Base-by-base conservation (phyloP, 2,888 invertebrate species). In the Temnothorax ravouxi region DNA sequence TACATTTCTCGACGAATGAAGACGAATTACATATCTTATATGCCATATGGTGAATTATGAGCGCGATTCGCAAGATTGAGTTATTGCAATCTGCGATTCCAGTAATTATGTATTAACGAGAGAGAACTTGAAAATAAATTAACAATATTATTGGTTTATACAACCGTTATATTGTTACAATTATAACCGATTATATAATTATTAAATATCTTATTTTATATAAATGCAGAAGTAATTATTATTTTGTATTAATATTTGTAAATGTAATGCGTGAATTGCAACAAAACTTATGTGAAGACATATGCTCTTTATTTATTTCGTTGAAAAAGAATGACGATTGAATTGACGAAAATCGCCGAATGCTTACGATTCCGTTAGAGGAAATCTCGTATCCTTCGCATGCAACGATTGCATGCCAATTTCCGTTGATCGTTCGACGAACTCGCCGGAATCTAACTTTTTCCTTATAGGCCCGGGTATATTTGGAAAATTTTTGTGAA, bases 361-460 rank as follows among this genome's bases (percentile, higher is more conserved):
- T 13, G 6, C 25, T 62, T 64, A 50, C 13, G 34, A 79, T 79
- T 25, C 25, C 52, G 18, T 47, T 59, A 50, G 34, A 59, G 77
- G 44, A 80, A 80, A 83, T 67, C 75, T 83, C 56, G 79, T 87
- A 76, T 87, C 74, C 67, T 62, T 72, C 83, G 66, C 66, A 79
- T 47, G 84, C 61, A 77, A 74, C 82, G 82, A 89, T 87, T 86
- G n/a, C n/a, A n/a, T n/a, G 86, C 69, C 84, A 88, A 88, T 90
- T 91, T 91, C 91, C 91, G 83, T 80, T 83, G 84, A 88, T 89
- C 86, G 29, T 79, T 84, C 72, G 75, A 64, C 47, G 54, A 83
- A 84, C 74, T 84, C 41, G 34, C 6, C 8, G 6, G 47, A 66
- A 89, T 47, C 54, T 21, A 79, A 79, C 88, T 85, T 84, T 75